Evolutionary conservation across 1,140 invertebrate species (phyloP).

Genomic region (Ylistrum balloti): DNA sequence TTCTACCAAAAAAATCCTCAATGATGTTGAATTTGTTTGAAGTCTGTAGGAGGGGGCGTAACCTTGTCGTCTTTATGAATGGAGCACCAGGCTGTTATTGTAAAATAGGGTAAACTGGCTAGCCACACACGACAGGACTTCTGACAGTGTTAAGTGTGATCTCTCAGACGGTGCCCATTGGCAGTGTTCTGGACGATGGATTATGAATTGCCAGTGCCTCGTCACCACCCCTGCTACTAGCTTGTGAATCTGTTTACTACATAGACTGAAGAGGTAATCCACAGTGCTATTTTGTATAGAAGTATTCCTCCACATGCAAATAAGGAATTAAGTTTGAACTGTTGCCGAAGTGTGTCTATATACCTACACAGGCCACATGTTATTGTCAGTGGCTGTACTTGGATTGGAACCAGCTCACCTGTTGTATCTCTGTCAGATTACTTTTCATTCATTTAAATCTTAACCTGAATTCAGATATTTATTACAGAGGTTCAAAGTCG

Average conservation of each 20-base stretch:
- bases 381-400: background rate
- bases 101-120: background rate
- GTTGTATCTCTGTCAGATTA: background rate
- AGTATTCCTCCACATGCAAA: slow-evolving; percentile 26
- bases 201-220: background rate
- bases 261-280: slow-evolving; percentile 21
- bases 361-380: background rate
- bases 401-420: background rate
- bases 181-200: slow-evolving; percentile 37
- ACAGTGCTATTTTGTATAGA: background rate
- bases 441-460: slow-evolving; percentile 3
- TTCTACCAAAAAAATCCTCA: background rate
- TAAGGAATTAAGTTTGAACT: slow-evolving; percentile 40
- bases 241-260: background rate
- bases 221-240: background rate
- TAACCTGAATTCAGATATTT: background rate
- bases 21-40: background rate
- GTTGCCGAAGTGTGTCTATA: slow-evolving; percentile 30
- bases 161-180: background rate
- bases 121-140: background rate
- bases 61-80: background rate
- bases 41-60: background rate
- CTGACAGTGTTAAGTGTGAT: slow-evolving; percentile 32
- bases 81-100: background rate
- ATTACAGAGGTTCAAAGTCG: background rate